Evolutionary conservation across 2,888 invertebrate species (phyloP), one percentile per base, ranked within the genome.

Genomic region (Rutpela maculata): DNA sequence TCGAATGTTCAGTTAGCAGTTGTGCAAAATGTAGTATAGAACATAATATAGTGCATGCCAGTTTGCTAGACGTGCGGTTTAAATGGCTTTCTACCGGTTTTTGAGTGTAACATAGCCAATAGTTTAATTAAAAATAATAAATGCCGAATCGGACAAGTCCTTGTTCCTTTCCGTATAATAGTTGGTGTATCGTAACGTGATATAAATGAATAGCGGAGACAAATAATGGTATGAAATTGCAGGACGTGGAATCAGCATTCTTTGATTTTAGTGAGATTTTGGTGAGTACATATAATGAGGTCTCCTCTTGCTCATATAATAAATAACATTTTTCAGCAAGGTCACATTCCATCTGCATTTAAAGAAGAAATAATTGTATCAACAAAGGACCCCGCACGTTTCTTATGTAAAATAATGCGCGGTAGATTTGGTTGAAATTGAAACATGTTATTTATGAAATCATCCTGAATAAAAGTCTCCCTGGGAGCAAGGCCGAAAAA

Each of bases 1-100:
- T 62, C n/a, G n/a, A 31, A 62, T 31, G 31, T 62, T 62, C 31
- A 31, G 11, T 62, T 31, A 31, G n/a, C 31, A 31, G 22, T 62
- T 31, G 31, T 62, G 31, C 62, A 62, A 62, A 31, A 31, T 62
- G 35, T 31, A 31, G 26, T 22, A 19, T 10, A 19, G 15, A 59
- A 60, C 22, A 60, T 22, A 26, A 60, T 60, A 15, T 26, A 43
- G 11, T 15, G 1, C 11, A 15, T n/a, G 50, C 7, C 62, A 31
- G 19, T 62, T 31, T 62, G 15, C 22, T 9, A 62, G 26, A 19
- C 11, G 7, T 31, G 15, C 62, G 35, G n/a, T 62, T 62, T 22
- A 62, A 50, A 15, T 50, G 15, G n/a, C 12, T 35, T 35, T 35
- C n/a, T 50, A n/a, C 15, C 0, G 11, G 3, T 43, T n/a, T 50